Evolutionary conservation across 2,797 vertebrate genomes (phyloP), one percentile per base, ranked within the genome.

Genomic region (Nyctibius grandis): DNA sequence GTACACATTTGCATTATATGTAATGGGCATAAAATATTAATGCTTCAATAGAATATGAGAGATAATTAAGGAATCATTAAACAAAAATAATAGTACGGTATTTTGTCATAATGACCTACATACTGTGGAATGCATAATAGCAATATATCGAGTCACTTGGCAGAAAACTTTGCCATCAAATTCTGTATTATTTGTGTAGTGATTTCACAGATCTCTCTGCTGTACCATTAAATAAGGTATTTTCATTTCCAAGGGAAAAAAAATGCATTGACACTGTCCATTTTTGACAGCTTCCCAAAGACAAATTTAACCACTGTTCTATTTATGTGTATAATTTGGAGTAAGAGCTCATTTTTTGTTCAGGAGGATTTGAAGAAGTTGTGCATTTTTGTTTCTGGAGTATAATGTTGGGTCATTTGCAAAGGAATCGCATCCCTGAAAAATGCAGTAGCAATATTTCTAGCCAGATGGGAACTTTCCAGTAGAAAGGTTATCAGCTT

Each of bases 391-490:
- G 56, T 94, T 93, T 85, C 64, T 94, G 89, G 65, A 88, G 19
- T 67, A 25, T 47, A 83, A 68, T 88, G 48, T 15, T 42, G 28
- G 59, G 61, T 91, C 44, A 90, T 97, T 97, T 94, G 28, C 78
- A 94, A 96, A 57, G 16, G 89, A 94, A 42, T 60, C 56, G 31
- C 80, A 84, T 96, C 47, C 26, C 82, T 92, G 77, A 86, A 96
- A 96, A 95, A 92, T 31, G 28, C 65, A 74, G 33, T 51, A 84
- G 54, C 69, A 83, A 7, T 94, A 60, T 86, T 95, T 88, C 77
- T 68, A 95, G 80, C 91, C 95, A 97, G 82, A 86, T 95, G 86
- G 92, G 64, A 74, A 45, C 64, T 96, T 93, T 96, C 82, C 85
- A 79, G 44, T 56, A 86, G 93, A 95, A 95, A 93, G 38, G 40